Percentiles rank a stretch among this genome's conserved stretches.
These are phyloP conservation scores for Agrochola macilenta DNA, from an alignment of 2,888 invertebrate genomes.

Conservation along the genomic window DNA sequence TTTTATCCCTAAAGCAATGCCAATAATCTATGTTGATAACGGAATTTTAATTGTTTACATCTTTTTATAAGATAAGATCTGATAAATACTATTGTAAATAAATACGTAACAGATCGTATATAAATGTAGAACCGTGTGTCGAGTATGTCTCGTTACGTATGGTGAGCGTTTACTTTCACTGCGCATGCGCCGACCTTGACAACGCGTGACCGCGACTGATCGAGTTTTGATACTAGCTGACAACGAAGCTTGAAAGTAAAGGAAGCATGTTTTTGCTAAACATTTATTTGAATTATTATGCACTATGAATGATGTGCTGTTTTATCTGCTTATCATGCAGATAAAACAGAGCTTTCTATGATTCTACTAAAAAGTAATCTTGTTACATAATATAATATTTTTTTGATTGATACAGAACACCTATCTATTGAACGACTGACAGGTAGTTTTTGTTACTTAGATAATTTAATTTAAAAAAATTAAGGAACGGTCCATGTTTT, in stretches of 20 bases:
- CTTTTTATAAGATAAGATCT: slow-evolving; percentile 3
- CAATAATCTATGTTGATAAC: background rate
- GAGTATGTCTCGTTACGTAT: slow-evolving; percentile 56
- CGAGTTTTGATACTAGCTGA: slow-evolving; percentile 56
- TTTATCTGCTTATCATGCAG: no score
- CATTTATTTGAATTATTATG: background rate
- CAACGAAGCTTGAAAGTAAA: slow-evolving; percentile 24
- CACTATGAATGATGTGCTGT: background rate
- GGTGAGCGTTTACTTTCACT: slow-evolving; percentile 73
- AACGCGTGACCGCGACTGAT: slow-evolving; percentile 72
- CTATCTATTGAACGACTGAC: background rate
- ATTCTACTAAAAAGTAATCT: background rate
- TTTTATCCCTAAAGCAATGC: background rate
- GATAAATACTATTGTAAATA: background rate
- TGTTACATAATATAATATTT: background rate
- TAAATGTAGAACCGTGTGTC: slow-evolving; percentile 22
- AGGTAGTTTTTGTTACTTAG: background rate
- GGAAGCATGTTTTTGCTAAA: slow-evolving; percentile 18
- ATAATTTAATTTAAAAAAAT: background rate
- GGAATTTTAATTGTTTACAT: background rate
- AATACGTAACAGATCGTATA: slow-evolving; percentile 28
- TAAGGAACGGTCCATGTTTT: background rate
- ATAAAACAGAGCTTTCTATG: background rate
- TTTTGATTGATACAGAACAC: background rate
- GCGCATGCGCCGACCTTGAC: slow-evolving; percentile 75